Conservation (phyloP, 2,113 vertebrate species). For the Amblyopsis rosae region DNA sequence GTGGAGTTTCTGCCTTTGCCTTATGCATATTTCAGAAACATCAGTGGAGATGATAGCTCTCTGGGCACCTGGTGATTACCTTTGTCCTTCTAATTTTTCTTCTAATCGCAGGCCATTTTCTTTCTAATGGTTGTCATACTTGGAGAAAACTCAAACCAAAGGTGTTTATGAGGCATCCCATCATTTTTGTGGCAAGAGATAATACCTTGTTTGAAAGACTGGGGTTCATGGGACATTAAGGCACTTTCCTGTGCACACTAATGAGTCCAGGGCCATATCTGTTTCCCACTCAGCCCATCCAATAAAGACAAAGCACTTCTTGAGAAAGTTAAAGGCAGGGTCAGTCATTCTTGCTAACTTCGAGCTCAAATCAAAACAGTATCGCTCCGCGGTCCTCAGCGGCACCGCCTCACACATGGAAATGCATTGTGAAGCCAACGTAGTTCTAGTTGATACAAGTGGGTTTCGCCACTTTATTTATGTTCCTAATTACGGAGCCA, state of each 20-base stretch:
- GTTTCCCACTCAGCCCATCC: slow-evolving; percentile 45
- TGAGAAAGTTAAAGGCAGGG: slow-evolving; percentile 21
- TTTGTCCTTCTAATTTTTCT: slow-evolving; percentile 37
- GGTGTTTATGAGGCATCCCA: slow-evolving; percentile 43
- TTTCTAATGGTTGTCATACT: slow-evolving; percentile 57
- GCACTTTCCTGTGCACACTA: slow-evolving; percentile 37
- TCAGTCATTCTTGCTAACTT: too few relatives aligned
- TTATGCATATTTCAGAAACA: slow-evolving; percentile 66
- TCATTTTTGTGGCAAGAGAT: slow-evolving; percentile 41
- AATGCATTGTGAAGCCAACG: too few relatives aligned
- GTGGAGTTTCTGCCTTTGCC: slow-evolving; percentile 19
- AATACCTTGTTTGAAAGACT: slow-evolving; percentile 45
- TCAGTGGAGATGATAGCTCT: slow-evolving; percentile 45
- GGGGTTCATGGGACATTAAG: slow-evolving; percentile 41
- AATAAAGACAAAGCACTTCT: slow-evolving; percentile 51
- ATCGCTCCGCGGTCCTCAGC: too few relatives aligned
- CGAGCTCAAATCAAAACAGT: too few relatives aligned
- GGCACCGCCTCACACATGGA: too few relatives aligned
- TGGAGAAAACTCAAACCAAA: slow-evolving; percentile 48
- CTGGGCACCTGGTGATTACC: slow-evolving; percentile 52
- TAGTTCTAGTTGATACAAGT: too few relatives aligned
- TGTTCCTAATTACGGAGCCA: too few relatives aligned
- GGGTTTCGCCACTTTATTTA: too few relatives aligned
- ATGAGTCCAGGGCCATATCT: slow-evolving; percentile 50
- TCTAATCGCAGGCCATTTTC: slow-evolving; percentile 68